Conservation (phyloP, 2,888 invertebrate genomes). For the Hypomecis punctinalis region DNA sequence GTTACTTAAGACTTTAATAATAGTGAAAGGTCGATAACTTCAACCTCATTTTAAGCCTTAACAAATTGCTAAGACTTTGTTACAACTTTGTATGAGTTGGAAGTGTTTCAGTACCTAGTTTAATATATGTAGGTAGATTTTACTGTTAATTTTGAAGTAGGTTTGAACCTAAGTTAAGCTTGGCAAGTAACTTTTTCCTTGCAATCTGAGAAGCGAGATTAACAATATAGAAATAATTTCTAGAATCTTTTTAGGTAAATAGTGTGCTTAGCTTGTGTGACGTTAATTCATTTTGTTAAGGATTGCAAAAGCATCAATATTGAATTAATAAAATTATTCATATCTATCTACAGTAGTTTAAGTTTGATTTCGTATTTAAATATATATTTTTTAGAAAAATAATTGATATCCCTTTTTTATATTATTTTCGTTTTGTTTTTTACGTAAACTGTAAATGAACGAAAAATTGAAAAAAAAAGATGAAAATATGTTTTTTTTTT, state of each 20-base stretch:
- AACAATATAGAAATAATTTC: neutral
- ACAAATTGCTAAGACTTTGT: slow-evolving; percentile 36
- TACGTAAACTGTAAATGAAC: too few relatives aligned
- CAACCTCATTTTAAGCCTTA: slow-evolving; percentile 34
- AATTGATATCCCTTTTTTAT: neutral
- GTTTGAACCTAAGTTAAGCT: slow-evolving; percentile 27
- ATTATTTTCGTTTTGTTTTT: neutral
- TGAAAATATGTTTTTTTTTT: too few relatives aligned
- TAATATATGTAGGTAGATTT: slow-evolving; percentile 35
- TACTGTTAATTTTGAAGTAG: slow-evolving; percentile 35
- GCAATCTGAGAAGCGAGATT: neutral
- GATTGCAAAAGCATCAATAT: too few relatives aligned
- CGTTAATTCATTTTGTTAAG: too few relatives aligned
- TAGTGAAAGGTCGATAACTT: slow-evolving; percentile 36
- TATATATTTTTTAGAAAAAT: neutral
- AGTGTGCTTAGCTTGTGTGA: too few relatives aligned
- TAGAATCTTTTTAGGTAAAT: too few relatives aligned
- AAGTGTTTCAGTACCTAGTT: slow-evolving; percentile 34
- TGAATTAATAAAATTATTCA: too few relatives aligned
- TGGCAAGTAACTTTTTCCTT: neutral
- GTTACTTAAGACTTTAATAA: slow-evolving; percentile 37
- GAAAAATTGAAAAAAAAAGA: too few relatives aligned
- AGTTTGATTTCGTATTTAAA: neutral
- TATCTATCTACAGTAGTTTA: too few relatives aligned
- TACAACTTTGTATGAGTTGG: slow-evolving; percentile 33